Percentiles rank a stretch among this genome's conserved stretches.
These are phyloP conservation scores for Eupithecia inturbata DNA, from an alignment of 2,888 invertebrate species.

Conservation along the genomic window DNA sequence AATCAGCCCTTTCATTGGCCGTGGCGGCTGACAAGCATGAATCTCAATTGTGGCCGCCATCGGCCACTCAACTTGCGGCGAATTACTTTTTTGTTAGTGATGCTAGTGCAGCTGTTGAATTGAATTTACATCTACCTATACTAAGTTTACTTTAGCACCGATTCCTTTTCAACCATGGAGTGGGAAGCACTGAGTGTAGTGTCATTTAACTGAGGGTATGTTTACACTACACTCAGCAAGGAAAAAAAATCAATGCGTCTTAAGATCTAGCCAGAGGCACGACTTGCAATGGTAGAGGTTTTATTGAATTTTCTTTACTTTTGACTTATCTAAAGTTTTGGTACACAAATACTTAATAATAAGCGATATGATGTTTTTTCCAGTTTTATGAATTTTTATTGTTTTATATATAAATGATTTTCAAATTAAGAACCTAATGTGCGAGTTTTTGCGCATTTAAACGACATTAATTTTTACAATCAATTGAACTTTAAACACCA, in stretches of 20 bases:
- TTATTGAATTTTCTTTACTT: neutral
- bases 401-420: neutral
- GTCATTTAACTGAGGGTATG: neutral
- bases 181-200: neutral
- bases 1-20: conserved; percentile 53
- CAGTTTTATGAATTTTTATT: neutral
- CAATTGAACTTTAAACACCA: conserved; percentile 6
- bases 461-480: neutral
- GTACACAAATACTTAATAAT: neutral
- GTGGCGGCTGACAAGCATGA: conserved; percentile 57
- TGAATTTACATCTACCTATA: neutral
- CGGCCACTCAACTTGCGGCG: conserved; percentile 46
- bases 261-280: neutral
- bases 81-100: conserved; percentile 31
- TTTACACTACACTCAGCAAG: too few relatives aligned
- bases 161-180: neutral
- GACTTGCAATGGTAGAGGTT: neutral
- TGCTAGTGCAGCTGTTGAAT: neutral
- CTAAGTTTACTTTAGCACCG: neutral
- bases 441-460: neutral
- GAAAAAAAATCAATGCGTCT: too few relatives aligned
- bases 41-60: conserved; percentile 61
- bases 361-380: neutral
- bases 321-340: neutral
- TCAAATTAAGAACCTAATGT: neutral